These are phyloP conservation scores for Rhinoderma darwinii DNA, from an alignment of 2,113 vertebrate species.

Conservation along the genomic window DNA sequence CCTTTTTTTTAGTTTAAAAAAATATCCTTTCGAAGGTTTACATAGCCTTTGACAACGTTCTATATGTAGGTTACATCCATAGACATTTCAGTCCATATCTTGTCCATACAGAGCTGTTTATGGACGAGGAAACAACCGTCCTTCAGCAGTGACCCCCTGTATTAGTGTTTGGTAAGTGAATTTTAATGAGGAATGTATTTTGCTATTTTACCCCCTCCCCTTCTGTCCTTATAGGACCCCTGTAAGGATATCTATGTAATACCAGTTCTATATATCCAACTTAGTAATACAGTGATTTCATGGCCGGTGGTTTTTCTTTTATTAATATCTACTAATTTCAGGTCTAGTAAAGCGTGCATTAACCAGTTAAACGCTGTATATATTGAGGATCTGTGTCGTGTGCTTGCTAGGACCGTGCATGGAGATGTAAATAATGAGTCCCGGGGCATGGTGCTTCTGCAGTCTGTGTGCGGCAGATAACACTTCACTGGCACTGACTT, in stretches of 20 bases:
- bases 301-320: neutral
- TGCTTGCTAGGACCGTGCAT: neutral
- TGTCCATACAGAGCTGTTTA: neutral
- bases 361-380: neutral
- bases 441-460: neutral
- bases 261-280: neutral
- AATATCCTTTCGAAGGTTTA: too few species aligned
- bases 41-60: too few species aligned
- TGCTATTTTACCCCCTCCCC: neutral
- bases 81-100: neutral
- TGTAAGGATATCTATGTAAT: neutral
- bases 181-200: neutral
- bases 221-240: neutral
- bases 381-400: slow-evolving; percentile 5
- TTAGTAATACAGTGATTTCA: neutral
- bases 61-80: neutral
- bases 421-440: slow-evolving; percentile 24
- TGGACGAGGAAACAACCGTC: neutral
- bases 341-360: neutral
- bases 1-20: too few species aligned
- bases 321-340: neutral
- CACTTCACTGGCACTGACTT: slow-evolving; percentile 23
- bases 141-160: neutral
- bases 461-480: slow-evolving; percentile 30
- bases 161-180: neutral